Base-by-base conservation (phyloP, 2,888 invertebrate genomes). In the Ormyrus pomaceus region DNA sequence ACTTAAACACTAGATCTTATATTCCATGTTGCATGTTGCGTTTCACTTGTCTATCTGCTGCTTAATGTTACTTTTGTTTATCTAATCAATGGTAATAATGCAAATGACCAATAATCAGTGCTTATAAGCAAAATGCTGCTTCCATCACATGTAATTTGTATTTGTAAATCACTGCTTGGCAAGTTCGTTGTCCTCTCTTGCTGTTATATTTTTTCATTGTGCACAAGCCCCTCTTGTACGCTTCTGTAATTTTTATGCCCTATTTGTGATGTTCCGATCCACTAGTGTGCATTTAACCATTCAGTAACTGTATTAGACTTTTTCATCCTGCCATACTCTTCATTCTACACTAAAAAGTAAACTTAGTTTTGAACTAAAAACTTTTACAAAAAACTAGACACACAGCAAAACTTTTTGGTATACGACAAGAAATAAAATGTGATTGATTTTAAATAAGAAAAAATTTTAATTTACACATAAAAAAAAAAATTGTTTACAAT, bases 161-260 rank as follows among this genome's bases (percentile, higher is more conserved):
- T 75, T 58, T 50, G 59, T 64, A n/a, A n/a, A 55, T 19, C 46
- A 53, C 58, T 61, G 61, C 51, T 55, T 66, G 56, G 34, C 34
- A 77, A 79, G 68, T 72, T 79, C 78, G 73, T 79, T 73, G 66
- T 65, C 77, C 75, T 74, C 69, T 80, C 65, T 34, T 61, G n/a
- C 51, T 71, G 34, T 34, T 34, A 34, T 59, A 58, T 55, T 55
- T 76, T 71, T 56, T n/a, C 11, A 66, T 76, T 72, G 68, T 75
- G 11, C 10, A 53, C 55, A 59, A 71, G 70, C 46, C 65, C 11
- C 64, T 13, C 34, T 5, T 68, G 53, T 62, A 65, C 61, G 72
- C 66, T 13, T 81, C 70, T 71, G 34, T 74, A 66, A 77, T 59
- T 77, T 77, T 81, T 81, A 74, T 77, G 77, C 74, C 58, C 77